Base-by-base conservation (phyloP, 2,797 vertebrate genomes). In the Hafferia zeledoni region DNA sequence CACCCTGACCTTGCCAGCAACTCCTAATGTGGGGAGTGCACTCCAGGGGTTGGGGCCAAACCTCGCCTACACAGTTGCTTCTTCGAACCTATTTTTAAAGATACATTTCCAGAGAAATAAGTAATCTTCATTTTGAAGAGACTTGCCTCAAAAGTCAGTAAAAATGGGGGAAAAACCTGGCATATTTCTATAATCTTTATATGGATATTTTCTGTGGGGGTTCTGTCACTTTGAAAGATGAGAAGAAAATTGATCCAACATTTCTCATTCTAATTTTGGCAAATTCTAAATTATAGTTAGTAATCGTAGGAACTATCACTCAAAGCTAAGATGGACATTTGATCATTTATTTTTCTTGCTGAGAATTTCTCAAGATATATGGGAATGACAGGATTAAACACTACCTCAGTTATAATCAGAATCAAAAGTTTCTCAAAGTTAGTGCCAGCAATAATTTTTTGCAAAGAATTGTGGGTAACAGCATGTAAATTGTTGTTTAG, bases 241-340 rank as follows among this genome's bases (percentile, higher is more conserved):
- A 94, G 78, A 93, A 87, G 67, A 96, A 95, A 94, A 92, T 80
- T 79, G 52, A 79, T 90, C 43, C 44, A 63, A 37, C 61, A 60
- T 83, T 89, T 61, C 28, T 83, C 53, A 30, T 70, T 70, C 50
- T 96, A 95, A 96, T 94, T 96, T 88, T 83, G 53, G 56, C 28
- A 92, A 87, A 84, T 93, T 68, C 47, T 63, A 84, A 95, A 86
- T 95, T 90, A 76, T 35, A 89, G 60, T 49, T 87, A 91, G 65
- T 25, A 87, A 60, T 56, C 78, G 47, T n/a, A 92, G 53, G 59
- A 67, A 44, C 35, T 81, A 71, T 92, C 79, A 88, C 22, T 83
- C 78, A 81, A 52, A 90, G 50, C 13, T 79, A 64, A 91, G 49
- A 89, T 1, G 69, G 78, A 76, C 52, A 77, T 72, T 76, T 74